These are phyloP conservation scores for Caenorhabditis brenneri DNA, from an alignment of 1,140 invertebrate species.

Conservation along the genomic window DNA sequence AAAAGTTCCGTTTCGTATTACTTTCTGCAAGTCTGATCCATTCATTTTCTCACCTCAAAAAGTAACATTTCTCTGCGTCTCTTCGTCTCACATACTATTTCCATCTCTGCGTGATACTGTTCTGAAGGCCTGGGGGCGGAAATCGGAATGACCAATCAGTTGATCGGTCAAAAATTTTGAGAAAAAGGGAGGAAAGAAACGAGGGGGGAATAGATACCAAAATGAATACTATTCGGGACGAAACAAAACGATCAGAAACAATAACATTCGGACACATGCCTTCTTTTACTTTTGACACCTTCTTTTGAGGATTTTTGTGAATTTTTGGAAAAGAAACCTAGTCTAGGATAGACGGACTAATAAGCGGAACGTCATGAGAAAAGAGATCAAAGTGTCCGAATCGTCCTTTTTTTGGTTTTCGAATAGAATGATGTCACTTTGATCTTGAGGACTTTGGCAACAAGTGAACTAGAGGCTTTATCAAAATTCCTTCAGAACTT, in stretches of 20 bases:
- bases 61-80: constrained; percentile 11
- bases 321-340: not conserved
- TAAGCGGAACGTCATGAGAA: not conserved
- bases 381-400: constrained; percentile 8
- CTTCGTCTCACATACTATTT: not conserved
- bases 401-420: not conserved
- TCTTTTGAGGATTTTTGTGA: not conserved
- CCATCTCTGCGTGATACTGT: not conserved
- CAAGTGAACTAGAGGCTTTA: no score
- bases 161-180: constrained; percentile 20
- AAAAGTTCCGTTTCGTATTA: no score
- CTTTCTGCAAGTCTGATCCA: no score
- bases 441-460: no score
- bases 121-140: not conserved
- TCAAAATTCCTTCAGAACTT: no score
- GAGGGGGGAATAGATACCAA: not conserved
- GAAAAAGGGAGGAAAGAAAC: no score
- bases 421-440: not conserved
- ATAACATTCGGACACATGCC: no score
- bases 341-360: not conserved
- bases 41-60: no score
- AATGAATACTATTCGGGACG: not conserved
- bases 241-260: not conserved
- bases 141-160: constrained; percentile 37
- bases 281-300: not conserved